A percentile compares a stretch with the other conserved stretches of the same genome.
Conservation (phyloP, 2,797 vertebrate genomes). For the Pseudochirops corinnae region DNA sequence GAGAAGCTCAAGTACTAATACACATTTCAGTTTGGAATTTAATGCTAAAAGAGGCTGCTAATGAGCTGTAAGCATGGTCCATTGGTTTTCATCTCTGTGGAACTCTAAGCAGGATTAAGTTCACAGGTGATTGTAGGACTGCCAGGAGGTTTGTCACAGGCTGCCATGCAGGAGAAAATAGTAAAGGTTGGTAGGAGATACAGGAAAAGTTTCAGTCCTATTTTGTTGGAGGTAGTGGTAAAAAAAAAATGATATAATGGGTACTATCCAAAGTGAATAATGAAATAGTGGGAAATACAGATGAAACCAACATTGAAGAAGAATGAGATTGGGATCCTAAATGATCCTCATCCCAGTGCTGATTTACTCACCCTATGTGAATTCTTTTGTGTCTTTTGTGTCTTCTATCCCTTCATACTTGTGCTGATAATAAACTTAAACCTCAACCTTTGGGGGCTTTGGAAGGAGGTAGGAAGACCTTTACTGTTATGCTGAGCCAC, state of each 20-base stretch:
- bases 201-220: background rate
- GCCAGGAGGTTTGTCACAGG: background rate
- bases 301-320: background rate
- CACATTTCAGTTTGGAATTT: conserved; percentile 22
- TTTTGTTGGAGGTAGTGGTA: background rate
- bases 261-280: background rate
- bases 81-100: conserved; percentile 15
- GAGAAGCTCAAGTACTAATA: conserved; percentile 8
- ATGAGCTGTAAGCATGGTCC: background rate
- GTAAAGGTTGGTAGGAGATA: background rate
- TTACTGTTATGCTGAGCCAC: background rate
- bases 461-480: background rate
- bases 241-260: background rate
- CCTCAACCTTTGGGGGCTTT: background rate
- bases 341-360: background rate
- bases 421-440: background rate
- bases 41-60: conserved; percentile 15
- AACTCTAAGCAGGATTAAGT: background rate
- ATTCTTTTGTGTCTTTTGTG: background rate
- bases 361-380: background rate
- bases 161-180: background rate
- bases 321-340: background rate
- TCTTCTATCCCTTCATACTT: background rate
- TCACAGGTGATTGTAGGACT: background rate
- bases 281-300: background rate